Evolutionary conservation across 2,888 invertebrate species (phyloP), one percentile per base, ranked within the genome.

Genomic region (Mystacides longicornis): DNA sequence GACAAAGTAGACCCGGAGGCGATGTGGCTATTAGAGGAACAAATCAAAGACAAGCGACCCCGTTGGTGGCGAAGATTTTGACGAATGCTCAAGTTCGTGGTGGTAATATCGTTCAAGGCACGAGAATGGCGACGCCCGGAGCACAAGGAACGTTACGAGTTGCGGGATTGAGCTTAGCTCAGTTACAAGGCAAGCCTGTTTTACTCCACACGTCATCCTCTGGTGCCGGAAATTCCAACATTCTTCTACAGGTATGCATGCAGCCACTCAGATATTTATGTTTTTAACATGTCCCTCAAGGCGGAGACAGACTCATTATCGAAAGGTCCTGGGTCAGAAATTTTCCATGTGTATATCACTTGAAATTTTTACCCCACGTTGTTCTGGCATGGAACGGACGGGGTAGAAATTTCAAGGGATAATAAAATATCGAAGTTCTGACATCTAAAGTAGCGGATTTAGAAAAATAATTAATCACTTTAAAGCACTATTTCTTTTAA

Each of bases 51-150:
- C 80, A 76, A 65, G 68, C 54, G 2, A 49, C 54, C 27, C 83
- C 83, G 2, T 81, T 87, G 23, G 79, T 87, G 37, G 87, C 87
- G 0, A 87, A 87, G 68, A 80, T 89, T 18, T 71, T 89, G 21
- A 86, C 87, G 4, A 87, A 84, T 67, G 81, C 86, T 46, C 81
- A 81, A 74, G 82, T 59, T 9, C 54, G 56, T 16, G 47, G 54
- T 37, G 51, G 51, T 4, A 56, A 31, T 37, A 50, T 52, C 14
- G 64, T 7, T 62, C 75, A 75, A 70, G 73, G 31, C 72, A 74
- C 59, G 71, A 54, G 49, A 49, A 74, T 74, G 67, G 74, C 51
- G 72, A 75, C 0, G 62, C 75, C 51, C 73, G 75, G 55, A 9
- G 67, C 72, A 5, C 37, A 33, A n/a, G 23, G 43, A 1, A n/a